These are phyloP conservation scores for Mesocentrotus franciscanus DNA, from an alignment of 53 echinoderm and acorn worm species.

Conservation along the genomic window DNA sequence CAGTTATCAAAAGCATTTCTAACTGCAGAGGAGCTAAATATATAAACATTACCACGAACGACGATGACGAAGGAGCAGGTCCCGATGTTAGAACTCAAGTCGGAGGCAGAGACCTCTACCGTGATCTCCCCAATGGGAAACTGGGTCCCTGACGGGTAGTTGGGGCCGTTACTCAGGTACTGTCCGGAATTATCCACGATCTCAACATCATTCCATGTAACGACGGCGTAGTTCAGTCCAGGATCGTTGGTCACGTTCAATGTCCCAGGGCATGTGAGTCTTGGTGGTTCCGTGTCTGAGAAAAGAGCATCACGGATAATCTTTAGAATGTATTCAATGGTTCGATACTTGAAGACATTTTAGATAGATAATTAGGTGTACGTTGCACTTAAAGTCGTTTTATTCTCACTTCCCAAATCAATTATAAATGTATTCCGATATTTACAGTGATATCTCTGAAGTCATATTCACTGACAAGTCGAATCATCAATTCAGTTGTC, in stretches of 20 bases:
- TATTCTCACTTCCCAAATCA: not conserved
- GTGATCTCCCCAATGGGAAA: conserved; percentile 57
- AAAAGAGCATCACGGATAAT: not conserved
- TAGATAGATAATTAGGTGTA: not conserved
- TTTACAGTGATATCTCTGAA: not conserved
- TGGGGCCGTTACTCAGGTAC: not conserved
- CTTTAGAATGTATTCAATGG: not conserved
- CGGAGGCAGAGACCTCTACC: conserved; percentile 38
- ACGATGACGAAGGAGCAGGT: conserved; percentile 51
- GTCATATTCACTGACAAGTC: too few relatives aligned
- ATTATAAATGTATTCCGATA: not conserved
- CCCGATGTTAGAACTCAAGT: conserved; percentile 40
- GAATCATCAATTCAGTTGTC: too few relatives aligned
- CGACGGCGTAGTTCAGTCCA: conserved; percentile 52
- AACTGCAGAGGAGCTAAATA: too few relatives aligned
- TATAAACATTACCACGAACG: conserved; percentile 48
- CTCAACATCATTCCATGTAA: conserved; percentile 50
- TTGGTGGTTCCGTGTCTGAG: conserved; percentile 62
- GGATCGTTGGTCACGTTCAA: conserved; percentile 56
- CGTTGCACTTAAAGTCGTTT: not conserved
- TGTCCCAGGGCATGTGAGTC: conserved; percentile 44
- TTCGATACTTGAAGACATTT: too few relatives aligned
- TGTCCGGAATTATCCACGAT: conserved; percentile 69
- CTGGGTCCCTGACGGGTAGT: conserved; percentile 29
- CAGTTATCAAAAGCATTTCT: too few relatives aligned